Evolutionary conservation across 2,888 invertebrate species (phyloP), one percentile per base, ranked within the genome.

Genomic region (Ischnus inquisitorius): DNA sequence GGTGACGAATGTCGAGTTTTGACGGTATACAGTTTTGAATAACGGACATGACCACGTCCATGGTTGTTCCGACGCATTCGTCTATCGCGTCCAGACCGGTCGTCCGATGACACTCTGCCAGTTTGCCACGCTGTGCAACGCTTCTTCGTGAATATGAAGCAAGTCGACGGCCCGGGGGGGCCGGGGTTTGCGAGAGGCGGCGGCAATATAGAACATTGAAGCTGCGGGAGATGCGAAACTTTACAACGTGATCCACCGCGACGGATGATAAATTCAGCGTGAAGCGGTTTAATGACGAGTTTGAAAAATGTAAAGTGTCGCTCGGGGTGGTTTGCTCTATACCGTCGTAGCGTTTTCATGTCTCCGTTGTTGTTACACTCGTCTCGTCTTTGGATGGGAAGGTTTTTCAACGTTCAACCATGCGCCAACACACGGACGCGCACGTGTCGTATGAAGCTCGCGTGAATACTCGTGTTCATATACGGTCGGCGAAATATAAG

Each of bases 281-380:
- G 54, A 74, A 79, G 43, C 34, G 62, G 60, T 74, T 64, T 39
- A 74, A 74, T 69, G 78, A 79, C 46, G 74, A 39, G 82, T 74
- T 74, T 54, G 74, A 39, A 64, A 74, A 79, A 82, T 74, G 68
- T 62, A 28, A 75, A 79, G 62, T 75, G 74, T 74, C 79, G 60
- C 62, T 48, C 16, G 62, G 16, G 39, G 75, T 39, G 14, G 69
- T 25, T 69, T 43, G 16, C 16, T 14, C 25, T 16, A n/a, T 6
- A 46, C 22, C 19, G 19, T 4, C 8, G n/a, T 28, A 68, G 51
- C 22, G 48, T 41, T 60, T 69, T 69, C 69, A 64, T n/a, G 51
- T 25, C 48, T 4, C 34, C 69, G 54, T 41, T 28, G 28, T 74
- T 41, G 60, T 75, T 25, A 43, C 28, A 28, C 14, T 14, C 28